phyloP scores from a whole-genome alignment of 1,140 invertebrate species.

The Bombus polaris region DNA sequence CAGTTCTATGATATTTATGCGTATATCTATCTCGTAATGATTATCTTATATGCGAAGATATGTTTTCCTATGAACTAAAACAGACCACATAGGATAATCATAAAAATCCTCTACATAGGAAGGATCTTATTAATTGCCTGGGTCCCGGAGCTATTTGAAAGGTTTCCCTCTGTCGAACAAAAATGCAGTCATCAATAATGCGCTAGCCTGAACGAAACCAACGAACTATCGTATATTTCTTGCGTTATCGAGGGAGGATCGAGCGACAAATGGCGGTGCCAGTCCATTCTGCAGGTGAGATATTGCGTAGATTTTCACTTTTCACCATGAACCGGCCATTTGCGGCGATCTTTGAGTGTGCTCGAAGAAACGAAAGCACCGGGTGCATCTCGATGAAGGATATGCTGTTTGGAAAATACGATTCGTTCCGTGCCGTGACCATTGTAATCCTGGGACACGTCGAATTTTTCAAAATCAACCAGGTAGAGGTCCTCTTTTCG shows the following conservation, averaged over 20 bases:
- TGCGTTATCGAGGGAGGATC: conserved; percentile 60
- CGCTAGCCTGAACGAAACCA: background rate
- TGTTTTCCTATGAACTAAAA: too few relatives aligned
- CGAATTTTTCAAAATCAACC: conserved; percentile 64
- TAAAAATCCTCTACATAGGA: background rate
- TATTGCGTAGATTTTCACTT: conserved; percentile 66
- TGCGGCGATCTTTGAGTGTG: conserved; percentile 50
- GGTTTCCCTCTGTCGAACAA: conserved; percentile 10
- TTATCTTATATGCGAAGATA: too few relatives aligned
- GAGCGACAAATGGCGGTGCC: conserved; percentile 54
- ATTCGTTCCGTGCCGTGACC: conserved; percentile 70
- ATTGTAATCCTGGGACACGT: conserved; percentile 48
- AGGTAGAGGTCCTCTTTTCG: conserved; percentile 57
- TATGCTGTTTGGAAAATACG: conserved; percentile 67
- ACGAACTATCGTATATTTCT: conserved; percentile 33
- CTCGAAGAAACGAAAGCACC: conserved; percentile 8
- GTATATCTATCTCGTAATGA: too few relatives aligned
- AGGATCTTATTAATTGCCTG: background rate
- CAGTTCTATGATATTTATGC: too few relatives aligned
- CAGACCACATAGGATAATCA: background rate
- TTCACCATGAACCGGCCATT: conserved; percentile 47
- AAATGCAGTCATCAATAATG: conserved; percentile 44
- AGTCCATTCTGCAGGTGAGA: conserved; percentile 53
- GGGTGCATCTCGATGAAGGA: conserved; percentile 31
- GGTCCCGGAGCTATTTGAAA: background rate